Base-by-base conservation (phyloP, 2,888 invertebrate species). In the Yponomeuta malinellus region DNA sequence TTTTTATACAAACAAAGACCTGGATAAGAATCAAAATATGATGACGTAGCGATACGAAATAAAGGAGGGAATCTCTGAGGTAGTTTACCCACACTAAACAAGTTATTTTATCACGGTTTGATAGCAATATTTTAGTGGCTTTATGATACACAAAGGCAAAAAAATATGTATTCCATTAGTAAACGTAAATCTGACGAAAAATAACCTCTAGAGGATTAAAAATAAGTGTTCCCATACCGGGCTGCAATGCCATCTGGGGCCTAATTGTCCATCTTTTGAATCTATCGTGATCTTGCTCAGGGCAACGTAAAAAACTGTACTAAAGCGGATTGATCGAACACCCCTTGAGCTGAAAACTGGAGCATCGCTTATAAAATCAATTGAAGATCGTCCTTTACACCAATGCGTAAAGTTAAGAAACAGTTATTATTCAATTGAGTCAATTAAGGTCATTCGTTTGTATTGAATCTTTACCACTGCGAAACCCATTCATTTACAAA, bases 391-490 rank as follows among this genome's bases (percentile, higher is more conserved):
- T 33, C 48, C 37, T 86, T 83, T 78, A 78, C 81, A 77, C 78
- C 79, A 77, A 79, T 82, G 81, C 79, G 83, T 81, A 80, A 82
- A 83, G 81, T 74, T 74, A 74, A 77, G 76, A 69, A 67, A 64
- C 71, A 77, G 82, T 80, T 78, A 82, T 90, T 88, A 88, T 86
- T 86, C 90, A 92, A 91, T 92, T 90, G 82, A 89, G 83, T 78
- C 90, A 89, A 92, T 92, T 92, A 83, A 84, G 91, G 91, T 88
- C 86, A 90, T 76, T 83, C 78, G 82, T 78, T 75, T 82, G 76
- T 70, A 48, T 48, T 33, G 48, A 64, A 70, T 29, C n/a, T 29
- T 69, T 59, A 66, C 66, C 63, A 59, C 63, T 48, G 69, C 33
- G 23, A 48, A 71, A 69, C n/a, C 48, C 48, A 29, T 84, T 78